These are phyloP conservation scores for Agonopterix arenella DNA, from an alignment of 2,888 invertebrate species.

Conservation along the genomic window DNA sequence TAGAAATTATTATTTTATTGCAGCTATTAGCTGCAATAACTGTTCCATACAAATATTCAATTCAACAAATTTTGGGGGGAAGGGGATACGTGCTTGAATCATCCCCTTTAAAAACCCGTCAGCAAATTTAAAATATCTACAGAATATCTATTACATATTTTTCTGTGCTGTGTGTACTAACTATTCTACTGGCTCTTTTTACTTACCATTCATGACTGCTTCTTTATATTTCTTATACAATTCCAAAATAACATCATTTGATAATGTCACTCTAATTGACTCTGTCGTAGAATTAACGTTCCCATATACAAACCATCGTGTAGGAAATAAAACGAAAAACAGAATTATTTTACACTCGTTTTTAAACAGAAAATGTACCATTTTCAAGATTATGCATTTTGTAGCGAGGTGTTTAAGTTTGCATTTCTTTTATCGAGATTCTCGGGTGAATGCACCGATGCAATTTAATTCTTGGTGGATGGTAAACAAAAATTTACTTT, in stretches of 20 bases:
- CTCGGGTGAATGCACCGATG: conserved; percentile 34
- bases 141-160: too few relatives aligned
- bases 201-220: conserved; percentile 29
- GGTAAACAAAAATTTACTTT: too few relatives aligned
- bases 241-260: conserved; percentile 21
- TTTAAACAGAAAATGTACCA: background rate
- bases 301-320: too few relatives aligned
- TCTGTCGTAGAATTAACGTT: too few relatives aligned
- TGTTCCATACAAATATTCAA: too few relatives aligned
- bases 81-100: too few relatives aligned
- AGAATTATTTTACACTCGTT: conserved; percentile 2
- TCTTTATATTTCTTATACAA: conserved; percentile 35
- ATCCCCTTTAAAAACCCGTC: too few relatives aligned
- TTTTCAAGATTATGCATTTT: background rate
- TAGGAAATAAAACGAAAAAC: conserved; percentile 8
- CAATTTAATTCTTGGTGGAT: conserved; percentile 32
- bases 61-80: too few relatives aligned
- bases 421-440: conserved; percentile 6
- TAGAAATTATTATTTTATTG: too few relatives aligned
- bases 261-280: background rate
- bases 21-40: too few relatives aligned
- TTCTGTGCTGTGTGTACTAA: too few relatives aligned
- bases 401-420: background rate
- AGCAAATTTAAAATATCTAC: too few relatives aligned
- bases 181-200: background rate